Base-by-base conservation (phyloP, 2,797 vertebrate species). In the Loriculus beryllinus region DNA sequence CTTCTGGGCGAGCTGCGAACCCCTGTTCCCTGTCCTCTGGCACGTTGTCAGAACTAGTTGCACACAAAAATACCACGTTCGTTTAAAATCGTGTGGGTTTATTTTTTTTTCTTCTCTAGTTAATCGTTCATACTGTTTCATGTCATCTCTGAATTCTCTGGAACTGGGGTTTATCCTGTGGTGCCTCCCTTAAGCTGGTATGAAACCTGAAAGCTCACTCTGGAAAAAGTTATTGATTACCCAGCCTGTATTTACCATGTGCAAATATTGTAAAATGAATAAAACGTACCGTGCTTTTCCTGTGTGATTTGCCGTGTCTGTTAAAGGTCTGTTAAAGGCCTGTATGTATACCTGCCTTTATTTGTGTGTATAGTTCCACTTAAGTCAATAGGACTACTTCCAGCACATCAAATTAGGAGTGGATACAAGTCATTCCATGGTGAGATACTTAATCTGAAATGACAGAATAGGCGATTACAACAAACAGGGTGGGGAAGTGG, bases 401-500 rank as follows among this genome's bases (percentile, higher is more conserved):
- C 74, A 87, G 71, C 47, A 37, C 51, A 70, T 82, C 42, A 51
- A 70, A 48, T 67, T 63, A 82, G 64, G 37, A 49, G 68, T 47
- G 82, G 76, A 45, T 82, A 33, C 12, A 11, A 82, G 48, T 68
- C 48, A 33, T 74, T 85, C 64, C 23, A 12, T 33, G n/a, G 54
- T 59, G 86, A 68, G 60, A 52, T 70, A 45, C 56, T 92, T 89
- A 42, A 82, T 91, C 84, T 82, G 71, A 84, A 93, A 71, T 45
- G 43, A 77, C 74, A 86, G 71, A 79, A 79, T 31, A 64, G 39
- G 35, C 14, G 2, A 45, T 80, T 80, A 69, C 26, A 89, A 48
- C 75, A 85, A 79, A 74, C 23, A 70, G 71, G 79, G 87, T 86
- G 81, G 84, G 59, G 91, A 93, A 80, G 31, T 87, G 81, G 89